Evolutionary conservation across 1,140 invertebrate genomes (phyloP).

Genomic region (Lasioglossum baleicum): DNA sequence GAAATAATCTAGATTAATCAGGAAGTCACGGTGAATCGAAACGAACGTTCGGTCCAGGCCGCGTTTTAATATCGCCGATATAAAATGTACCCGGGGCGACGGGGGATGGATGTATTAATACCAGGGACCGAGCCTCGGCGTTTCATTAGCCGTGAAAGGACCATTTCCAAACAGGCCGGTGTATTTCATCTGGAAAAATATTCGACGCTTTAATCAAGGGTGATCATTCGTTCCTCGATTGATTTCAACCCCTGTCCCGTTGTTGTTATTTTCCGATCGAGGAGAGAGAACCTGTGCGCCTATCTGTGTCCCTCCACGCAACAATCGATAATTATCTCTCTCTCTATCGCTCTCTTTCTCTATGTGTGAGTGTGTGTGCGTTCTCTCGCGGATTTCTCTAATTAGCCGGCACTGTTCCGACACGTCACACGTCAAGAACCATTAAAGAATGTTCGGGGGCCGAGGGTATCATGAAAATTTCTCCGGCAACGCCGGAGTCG

Average conservation of each 20-base stretch:
- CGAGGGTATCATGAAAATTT: slow-evolving; percentile 41
- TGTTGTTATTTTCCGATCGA: too few relatives aligned
- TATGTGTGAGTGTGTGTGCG: too few relatives aligned
- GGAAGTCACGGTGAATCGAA: slow-evolving; percentile 1
- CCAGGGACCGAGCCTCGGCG: not conserved
- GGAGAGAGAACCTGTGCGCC: too few relatives aligned
- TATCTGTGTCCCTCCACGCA: not conserved
- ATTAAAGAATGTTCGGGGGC: slow-evolving; percentile 23
- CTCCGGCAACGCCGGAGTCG: slow-evolving; percentile 21
- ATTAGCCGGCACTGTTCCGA: not conserved
- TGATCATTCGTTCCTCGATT: too few relatives aligned
- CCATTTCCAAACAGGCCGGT: not conserved
- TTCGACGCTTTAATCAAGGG: too few relatives aligned
- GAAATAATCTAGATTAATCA: not conserved
- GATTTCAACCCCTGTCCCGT: too few relatives aligned
- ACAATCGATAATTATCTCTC: too few relatives aligned
- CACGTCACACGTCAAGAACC: slow-evolving; percentile 9
- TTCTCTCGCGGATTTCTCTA: not conserved
- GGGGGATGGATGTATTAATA: slow-evolving; percentile 14
- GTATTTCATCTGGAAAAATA: slow-evolving; percentile 4
- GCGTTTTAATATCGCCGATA: slow-evolving; percentile 20
- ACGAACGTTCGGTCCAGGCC: too few relatives aligned
- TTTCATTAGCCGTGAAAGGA: slow-evolving; percentile 32
- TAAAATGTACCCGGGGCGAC: not conserved
- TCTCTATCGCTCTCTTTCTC: too few relatives aligned